These are phyloP conservation scores for Bucorvus abyssinicus DNA, from an alignment of 2,797 vertebrate genomes.

Conservation along the genomic window DNA sequence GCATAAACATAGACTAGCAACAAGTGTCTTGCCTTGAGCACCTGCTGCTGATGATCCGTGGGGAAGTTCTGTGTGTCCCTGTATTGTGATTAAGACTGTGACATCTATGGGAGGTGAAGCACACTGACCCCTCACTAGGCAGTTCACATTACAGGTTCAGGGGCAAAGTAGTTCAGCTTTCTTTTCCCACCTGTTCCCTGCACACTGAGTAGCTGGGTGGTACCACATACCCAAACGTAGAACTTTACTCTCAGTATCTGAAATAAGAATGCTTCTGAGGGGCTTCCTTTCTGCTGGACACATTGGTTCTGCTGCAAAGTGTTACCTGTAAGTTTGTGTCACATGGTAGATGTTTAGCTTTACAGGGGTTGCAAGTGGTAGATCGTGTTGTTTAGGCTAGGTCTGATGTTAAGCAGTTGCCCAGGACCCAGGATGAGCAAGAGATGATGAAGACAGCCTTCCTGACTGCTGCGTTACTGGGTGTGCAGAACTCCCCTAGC, in stretches of 20 bases:
- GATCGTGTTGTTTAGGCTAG: background rate
- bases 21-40: background rate
- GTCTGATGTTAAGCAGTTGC: background rate
- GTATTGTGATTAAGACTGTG: accelerated
- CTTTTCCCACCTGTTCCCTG: background rate
- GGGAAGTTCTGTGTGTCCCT: background rate
- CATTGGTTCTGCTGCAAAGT: background rate
- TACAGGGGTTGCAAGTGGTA: background rate
- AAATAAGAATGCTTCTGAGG: background rate
- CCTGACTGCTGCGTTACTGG: background rate
- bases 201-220: accelerated
- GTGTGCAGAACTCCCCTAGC: background rate
- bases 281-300: background rate
- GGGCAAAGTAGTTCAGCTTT: background rate
- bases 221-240: accelerated
- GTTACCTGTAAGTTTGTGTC: background rate
- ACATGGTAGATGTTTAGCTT: background rate
- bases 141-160: background rate
- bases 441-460: background rate
- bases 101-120: background rate
- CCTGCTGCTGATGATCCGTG: accelerated
- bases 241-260: background rate
- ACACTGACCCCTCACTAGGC: background rate
- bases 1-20: background rate
- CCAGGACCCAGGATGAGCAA: background rate